Percentiles rank a stretch among this genome's conserved stretches.
Evolutionary conservation across 2,888 invertebrate species (phyloP).

Genomic region (Cheilosia urbana): DNA sequence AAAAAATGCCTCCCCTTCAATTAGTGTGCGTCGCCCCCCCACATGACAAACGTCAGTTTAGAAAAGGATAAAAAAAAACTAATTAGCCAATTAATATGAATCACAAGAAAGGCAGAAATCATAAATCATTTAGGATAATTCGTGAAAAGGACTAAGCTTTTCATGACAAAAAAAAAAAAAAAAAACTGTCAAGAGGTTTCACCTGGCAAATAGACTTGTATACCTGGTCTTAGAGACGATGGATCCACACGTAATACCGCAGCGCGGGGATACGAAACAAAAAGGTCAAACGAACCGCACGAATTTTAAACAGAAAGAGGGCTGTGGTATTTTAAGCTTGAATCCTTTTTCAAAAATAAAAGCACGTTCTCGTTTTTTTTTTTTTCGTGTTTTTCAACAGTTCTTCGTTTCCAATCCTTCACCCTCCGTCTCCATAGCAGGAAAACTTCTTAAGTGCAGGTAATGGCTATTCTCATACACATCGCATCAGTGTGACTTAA

Average conservation of each 20-base stretch:
- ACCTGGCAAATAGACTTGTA: constrained; percentile 51
- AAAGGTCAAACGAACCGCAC: constrained; percentile 62
- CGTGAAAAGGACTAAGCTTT: constrained; percentile 65
- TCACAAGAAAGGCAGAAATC: constrained; percentile 24
- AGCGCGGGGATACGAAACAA: constrained; percentile 4
- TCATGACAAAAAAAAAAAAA: constrained; percentile 14
- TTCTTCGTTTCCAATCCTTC: constrained; percentile 1
- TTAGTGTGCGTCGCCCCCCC: constrained; percentile 4
- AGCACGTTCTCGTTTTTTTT: constrained; percentile 59
- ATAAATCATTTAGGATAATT: constrained; percentile 70
- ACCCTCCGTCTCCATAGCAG: background rate
- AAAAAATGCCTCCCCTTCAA: background rate
- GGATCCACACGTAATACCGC: constrained; percentile 1
- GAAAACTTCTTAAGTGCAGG: constrained; percentile 35
- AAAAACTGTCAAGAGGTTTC: constrained; percentile 61
- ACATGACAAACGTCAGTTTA: constrained; percentile 40
- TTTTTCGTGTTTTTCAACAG: constrained; percentile 31
- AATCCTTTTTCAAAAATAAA: constrained; percentile 56
- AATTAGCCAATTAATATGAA: constrained; percentile 74
- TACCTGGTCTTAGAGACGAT: constrained; percentile 34
- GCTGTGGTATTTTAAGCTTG: constrained; percentile 56
- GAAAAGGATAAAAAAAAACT: constrained; percentile 38
- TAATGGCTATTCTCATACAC: constrained; percentile 45
- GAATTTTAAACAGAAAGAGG: constrained; percentile 34
- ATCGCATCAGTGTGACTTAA: constrained; percentile 62